Base-by-base conservation (phyloP, 2,113 vertebrate species). In the Calcarius ornatus region DNA sequence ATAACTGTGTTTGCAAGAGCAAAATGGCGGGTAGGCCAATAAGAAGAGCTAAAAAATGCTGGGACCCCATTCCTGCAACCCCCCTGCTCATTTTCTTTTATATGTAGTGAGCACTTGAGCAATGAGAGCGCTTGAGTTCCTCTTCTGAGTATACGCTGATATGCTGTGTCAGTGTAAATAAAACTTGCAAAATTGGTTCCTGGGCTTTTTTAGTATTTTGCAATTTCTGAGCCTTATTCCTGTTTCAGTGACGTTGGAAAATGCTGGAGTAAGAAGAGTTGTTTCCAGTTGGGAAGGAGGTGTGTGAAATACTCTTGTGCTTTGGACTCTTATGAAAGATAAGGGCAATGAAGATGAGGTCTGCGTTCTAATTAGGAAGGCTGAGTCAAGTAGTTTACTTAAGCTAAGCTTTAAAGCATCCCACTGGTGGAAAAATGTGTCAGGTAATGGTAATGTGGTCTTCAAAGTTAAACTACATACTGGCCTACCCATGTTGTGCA, bases 1-100 rank as follows among this genome's bases (percentile, higher is more conserved):
- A 97, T 97, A 97, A 57, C 97, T 97, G 96, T 75, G 88, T 97
- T 96, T 94, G 87, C 84, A 95, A 78, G 86, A 92, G 77, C 70
- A 92, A 87, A 90, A 94, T 48, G 80, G 40, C 12, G 9, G 38
- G 40, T 86, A 96, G 88, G 47, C 50, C 91, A 86, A 81, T 38
- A 93, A 84, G 53, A 79, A 75, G 50, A 96, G 40, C 35, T 92
- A 72, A 86, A 86, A 92, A 91, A 21, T 31, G 47, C 35, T 50
- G 51, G 51, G 12, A 68, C 11, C 6, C 19, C 22, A 37, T 90
- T 87, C 90, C 48, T 91, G n/a, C 42, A 75, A 30, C 2, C 10
- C 16, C 11, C 18, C 13, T 12, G 23, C 31, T 88, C 50, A 23
- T 57, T 80, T 56, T 82, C 8, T 64, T 81, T 33, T 57, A 24